A percentile compares a stretch with the other conserved stretches of the same genome.
Evolutionary conservation across 2,888 invertebrate species (phyloP).

Genomic region (Stegophylla sp.): DNA sequence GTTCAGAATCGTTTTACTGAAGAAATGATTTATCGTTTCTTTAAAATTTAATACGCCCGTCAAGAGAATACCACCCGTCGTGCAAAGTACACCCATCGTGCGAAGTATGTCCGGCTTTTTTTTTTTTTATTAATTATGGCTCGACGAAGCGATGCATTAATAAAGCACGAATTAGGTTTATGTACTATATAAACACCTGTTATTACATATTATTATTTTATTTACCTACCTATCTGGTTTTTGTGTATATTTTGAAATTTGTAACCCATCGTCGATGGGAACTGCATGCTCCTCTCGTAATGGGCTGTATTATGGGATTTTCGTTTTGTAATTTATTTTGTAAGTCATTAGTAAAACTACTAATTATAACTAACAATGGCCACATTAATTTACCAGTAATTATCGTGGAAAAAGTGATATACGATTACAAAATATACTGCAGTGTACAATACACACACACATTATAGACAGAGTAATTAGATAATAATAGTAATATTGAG

Average conservation of each 20-base stretch:
- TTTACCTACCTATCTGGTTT: constrained; percentile 5
- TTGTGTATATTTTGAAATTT: constrained; percentile 31
- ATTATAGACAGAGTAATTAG: constrained; percentile 31
- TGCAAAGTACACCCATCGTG: no score
- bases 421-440: constrained; percentile 33
- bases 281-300: neutral
- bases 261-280: constrained; percentile 27
- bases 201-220: no score
- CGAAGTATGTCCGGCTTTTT: no score
- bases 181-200: neutral
- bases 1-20: no score
- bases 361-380: constrained; percentile 53
- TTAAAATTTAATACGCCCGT: no score
- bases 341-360: constrained; percentile 52
- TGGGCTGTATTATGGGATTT: constrained; percentile 44
- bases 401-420: constrained; percentile 44
- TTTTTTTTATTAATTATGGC: no score
- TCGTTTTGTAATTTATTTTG: constrained; percentile 56
- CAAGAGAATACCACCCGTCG: no score
- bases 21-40: no score
- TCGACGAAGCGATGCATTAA: neutral
- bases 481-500: constrained; percentile 23
- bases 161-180: neutral
- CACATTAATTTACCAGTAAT: constrained; percentile 47
- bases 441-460: no score